Conservation (phyloP, 2,888 invertebrate genomes). For the Scelioninae gen. 2 region DNA sequence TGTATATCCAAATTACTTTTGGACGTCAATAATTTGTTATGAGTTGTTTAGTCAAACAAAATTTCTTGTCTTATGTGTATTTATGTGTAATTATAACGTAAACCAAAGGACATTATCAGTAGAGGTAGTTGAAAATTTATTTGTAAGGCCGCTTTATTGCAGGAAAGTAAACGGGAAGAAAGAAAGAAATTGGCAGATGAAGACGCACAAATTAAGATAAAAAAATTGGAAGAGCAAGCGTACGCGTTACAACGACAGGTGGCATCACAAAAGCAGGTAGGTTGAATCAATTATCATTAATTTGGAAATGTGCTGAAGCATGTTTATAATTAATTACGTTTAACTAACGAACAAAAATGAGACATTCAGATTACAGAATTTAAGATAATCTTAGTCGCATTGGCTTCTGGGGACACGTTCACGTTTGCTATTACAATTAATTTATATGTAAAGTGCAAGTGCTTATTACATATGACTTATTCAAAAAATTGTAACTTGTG, state of each 20-base stretch:
- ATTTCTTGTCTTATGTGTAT: neutral
- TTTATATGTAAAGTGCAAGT: too few species aligned
- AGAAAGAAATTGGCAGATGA: constrained; percentile 94
- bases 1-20: too few species aligned
- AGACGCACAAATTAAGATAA: constrained; percentile 94
- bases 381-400: too few species aligned
- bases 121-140: constrained; percentile 51
- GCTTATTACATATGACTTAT: too few species aligned
- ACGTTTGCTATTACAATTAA: too few species aligned
- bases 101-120: constrained; percentile 34
- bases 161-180: constrained; percentile 94
- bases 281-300: constrained; percentile 56
- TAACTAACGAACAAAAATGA: constrained; percentile 62
- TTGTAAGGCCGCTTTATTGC: constrained; percentile 63
- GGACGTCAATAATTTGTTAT: too few species aligned
- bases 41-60: too few species aligned
- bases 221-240: constrained; percentile 94
- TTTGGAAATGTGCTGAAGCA: constrained; percentile 59
- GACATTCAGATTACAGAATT: too few species aligned
- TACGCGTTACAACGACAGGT: constrained; percentile 94
- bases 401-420: too few species aligned
- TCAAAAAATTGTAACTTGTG: too few species aligned
- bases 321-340: constrained; percentile 61
- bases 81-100: neutral
- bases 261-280: constrained; percentile 87